A percentile compares a stretch with the other conserved stretches of the same genome.
Evolutionary conservation across 2,113 vertebrate genomes (phyloP).

Genomic region (Serinus canaria): DNA sequence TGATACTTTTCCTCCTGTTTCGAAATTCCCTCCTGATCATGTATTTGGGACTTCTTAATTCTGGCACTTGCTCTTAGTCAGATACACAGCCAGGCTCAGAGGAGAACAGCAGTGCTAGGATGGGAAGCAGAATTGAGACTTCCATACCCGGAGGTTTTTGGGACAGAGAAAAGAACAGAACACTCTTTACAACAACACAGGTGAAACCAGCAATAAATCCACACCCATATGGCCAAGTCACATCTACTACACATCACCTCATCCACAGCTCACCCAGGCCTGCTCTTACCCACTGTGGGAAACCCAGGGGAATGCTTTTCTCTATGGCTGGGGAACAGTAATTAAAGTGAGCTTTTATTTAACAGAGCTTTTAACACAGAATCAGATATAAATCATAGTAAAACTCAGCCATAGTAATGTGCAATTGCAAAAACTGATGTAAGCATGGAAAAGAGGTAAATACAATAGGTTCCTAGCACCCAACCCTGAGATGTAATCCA

Average conservation of each 20-base stretch:
- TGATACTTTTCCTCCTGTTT: not conserved
- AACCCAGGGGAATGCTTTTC: not conserved
- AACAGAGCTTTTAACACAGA: not conserved
- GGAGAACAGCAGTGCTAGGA: not conserved
- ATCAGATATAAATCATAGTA: not conserved
- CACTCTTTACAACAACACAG: not conserved
- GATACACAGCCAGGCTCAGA: not conserved
- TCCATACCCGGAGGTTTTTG: not conserved
- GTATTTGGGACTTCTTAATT: not conserved
- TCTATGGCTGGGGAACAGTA: not conserved
- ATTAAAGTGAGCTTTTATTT: not conserved
- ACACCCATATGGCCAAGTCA: not conserved
- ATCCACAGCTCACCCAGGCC: not conserved
- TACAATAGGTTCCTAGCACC: rapidly evolving
- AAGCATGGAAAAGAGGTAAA: not conserved
- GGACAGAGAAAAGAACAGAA: not conserved
- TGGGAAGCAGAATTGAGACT: not conserved
- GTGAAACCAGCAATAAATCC: not conserved
- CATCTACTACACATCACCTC: not conserved
- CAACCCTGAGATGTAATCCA: not conserved
- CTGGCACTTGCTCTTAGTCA: not conserved
- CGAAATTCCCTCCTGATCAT: not conserved
- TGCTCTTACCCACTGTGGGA: not conserved
- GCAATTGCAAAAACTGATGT: not conserved
- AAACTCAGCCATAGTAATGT: not conserved